Conservation (phyloP, 2,113 vertebrate species). For the Sakesphorus luctuosus region DNA sequence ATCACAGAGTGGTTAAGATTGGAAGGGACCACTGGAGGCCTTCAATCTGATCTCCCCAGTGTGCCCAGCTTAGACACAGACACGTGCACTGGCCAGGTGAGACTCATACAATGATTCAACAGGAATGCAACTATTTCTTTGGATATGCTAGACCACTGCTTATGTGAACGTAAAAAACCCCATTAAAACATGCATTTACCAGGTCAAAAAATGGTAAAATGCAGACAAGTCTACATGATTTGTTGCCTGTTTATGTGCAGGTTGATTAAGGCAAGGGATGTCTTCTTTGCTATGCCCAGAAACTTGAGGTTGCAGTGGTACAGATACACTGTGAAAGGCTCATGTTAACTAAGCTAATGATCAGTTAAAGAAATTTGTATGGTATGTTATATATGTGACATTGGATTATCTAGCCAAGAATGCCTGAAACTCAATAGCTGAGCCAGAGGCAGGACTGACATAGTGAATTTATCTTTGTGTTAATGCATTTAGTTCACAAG, state of each 20-base stretch:
- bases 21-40: too few species aligned
- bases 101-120: not conserved
- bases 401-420: not conserved
- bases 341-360: not conserved
- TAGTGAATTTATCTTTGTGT: not conserved
- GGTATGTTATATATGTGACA: not conserved
- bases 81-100: not conserved
- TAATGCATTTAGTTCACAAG: conserved; percentile 31
- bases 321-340: not conserved
- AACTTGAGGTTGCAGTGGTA: not conserved
- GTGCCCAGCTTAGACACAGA: not conserved
- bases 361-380: not conserved
- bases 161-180: not conserved
- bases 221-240: rapidly evolving
- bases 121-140: not conserved
- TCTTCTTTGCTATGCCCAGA: not conserved
- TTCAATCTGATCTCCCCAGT: rapidly evolving
- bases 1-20: not conserved
- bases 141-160: not conserved
- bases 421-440: not conserved
- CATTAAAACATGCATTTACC: not conserved
- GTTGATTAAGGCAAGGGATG: not conserved
- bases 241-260: rapidly evolving
- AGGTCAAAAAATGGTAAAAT: not conserved
- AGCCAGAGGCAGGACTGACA: not conserved